Evolutionary conservation across 2,888 invertebrate species (phyloP), one percentile per base, ranked within the genome.

Genomic region (Plemyria rubiginata): DNA sequence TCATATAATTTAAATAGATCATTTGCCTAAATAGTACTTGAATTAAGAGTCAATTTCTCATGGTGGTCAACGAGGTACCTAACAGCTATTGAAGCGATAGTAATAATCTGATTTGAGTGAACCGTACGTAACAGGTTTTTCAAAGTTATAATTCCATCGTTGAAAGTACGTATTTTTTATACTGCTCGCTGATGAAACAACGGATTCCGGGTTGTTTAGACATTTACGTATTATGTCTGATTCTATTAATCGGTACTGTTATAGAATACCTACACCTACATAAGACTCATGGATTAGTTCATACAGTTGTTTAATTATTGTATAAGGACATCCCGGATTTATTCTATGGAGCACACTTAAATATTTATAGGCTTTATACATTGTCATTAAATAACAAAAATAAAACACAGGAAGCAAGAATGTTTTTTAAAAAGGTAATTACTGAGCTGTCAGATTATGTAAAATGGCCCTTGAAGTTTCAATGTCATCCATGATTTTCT

Each of bases 401-500:
- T 2, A 22, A 22, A 22, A 22, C 22, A 45, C 16, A 45, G 11
- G 16, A 45, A 45, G 11, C 13, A 48, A 40, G 9, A 55, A 15
- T 46, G 16, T 38, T 38, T 36, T n/a, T 8, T 48, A 38, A 36
- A 22, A 38, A 28, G 52, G 40, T 40, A 40, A 40, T 22, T 52
- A 41, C 40, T 46, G 16, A 41, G 32, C 46, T 38, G 46, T 55
- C 36, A 46, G 36, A 48, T 46, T 16, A 48, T 13, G 38, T 38
- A 36, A 48, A 12, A 45, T 87, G 86, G 84, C 79, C 74, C 73
- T 56, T 60, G 79, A n/a, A n/a, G 72, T 73, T 75, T 77, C 74
- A 76, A 71, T 77, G 78, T 54, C 77, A 84, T 84, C 80, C 81
- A 82, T 85, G 85, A 84, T 83, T 78, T 77, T 77, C 84, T 81